Conservation (phyloP, 2,888 invertebrate species). For the Linhomoeus sp. region DNA sequence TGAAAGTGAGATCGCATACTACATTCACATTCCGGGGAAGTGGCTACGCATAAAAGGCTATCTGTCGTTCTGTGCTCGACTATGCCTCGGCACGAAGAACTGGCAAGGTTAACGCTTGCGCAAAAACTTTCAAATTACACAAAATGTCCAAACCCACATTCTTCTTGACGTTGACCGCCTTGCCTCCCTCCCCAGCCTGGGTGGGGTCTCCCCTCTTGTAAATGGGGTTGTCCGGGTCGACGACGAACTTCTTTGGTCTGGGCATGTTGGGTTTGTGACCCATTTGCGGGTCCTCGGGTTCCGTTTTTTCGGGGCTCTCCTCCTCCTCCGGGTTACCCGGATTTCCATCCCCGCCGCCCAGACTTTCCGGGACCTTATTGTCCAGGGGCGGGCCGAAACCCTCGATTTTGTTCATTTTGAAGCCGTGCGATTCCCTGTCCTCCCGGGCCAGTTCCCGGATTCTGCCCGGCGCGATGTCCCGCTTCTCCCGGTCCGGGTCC, state of each 20-base stretch:
- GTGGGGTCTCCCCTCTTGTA: slow-evolving; percentile 20
- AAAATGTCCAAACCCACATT: slow-evolving; percentile 14
- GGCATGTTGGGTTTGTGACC: slow-evolving; percentile 13
- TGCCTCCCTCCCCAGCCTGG: slow-evolving; percentile 23
- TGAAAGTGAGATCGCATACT: too few species aligned
- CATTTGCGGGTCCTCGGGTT: background rate
- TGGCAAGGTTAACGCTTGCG: too few species aligned
- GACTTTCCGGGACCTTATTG: background rate
- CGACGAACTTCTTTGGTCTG: slow-evolving; percentile 16
- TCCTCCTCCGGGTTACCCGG: background rate
- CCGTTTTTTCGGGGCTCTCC: background rate
- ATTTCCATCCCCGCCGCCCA: too few species aligned
- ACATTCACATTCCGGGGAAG: too few species aligned
- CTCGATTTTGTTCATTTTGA: background rate
- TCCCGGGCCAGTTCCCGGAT: too few species aligned
- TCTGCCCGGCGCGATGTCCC: too few species aligned
- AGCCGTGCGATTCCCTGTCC: too few species aligned
- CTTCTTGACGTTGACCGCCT: slow-evolving; percentile 24
- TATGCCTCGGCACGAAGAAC: too few species aligned
- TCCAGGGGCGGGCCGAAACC: slow-evolving; percentile 7
- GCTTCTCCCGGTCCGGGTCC: background rate
- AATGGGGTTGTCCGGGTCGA: slow-evolving; percentile 21
- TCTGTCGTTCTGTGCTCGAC: too few species aligned
- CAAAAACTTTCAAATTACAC: too few species aligned
- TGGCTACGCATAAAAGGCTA: too few species aligned